A percentile compares a stretch with the other conserved stretches of the same genome.
These are phyloP conservation scores for Thamnaconus septentrionalis DNA, from an alignment of 2,113 vertebrate species.

Conservation along the genomic window DNA sequence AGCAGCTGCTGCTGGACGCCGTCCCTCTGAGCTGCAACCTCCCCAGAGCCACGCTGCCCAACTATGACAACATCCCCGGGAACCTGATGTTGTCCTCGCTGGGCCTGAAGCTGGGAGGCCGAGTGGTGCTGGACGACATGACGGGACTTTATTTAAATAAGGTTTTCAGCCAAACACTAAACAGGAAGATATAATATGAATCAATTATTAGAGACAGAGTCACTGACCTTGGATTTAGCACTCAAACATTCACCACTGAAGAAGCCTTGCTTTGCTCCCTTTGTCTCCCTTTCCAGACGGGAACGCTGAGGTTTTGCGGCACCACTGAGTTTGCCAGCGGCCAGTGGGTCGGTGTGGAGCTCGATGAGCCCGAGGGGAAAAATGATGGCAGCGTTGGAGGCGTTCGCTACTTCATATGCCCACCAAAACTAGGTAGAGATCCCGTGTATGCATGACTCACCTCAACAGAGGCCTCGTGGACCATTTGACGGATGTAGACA, in stretches of 20 bases:
- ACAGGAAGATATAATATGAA: too few species aligned
- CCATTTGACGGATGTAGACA: too few species aligned
- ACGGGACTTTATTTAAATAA: too few species aligned
- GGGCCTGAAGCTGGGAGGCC: conserved; percentile 86
- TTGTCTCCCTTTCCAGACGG: conserved; percentile 67
- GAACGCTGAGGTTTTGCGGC: conserved; percentile 88
- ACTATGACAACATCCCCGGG: conserved; percentile 93
- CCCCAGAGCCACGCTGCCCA: conserved; percentile 86
- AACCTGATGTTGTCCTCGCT: conserved; percentile 87
- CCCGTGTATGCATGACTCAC: too few species aligned
- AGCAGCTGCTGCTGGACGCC: conserved; percentile 85
- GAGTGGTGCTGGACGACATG: conserved; percentile 81
- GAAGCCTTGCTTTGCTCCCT: neutral
- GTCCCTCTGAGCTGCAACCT: conserved; percentile 89
- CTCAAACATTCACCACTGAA: too few species aligned
- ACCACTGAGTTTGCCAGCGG: conserved; percentile 92
- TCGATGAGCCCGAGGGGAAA: conserved; percentile 89
- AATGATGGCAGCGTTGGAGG: conserved; percentile 91
- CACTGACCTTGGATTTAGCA: too few species aligned
- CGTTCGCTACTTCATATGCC: conserved; percentile 90
- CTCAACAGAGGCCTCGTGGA: too few species aligned
- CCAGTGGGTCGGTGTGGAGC: conserved; percentile 93
- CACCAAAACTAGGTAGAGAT: conserved; percentile 85
- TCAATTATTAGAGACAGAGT: too few species aligned
- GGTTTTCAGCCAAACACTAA: too few species aligned